Evolutionary conservation across 1,140 invertebrate species (phyloP).

Genomic region (Vollenhovia emeryi): DNA sequence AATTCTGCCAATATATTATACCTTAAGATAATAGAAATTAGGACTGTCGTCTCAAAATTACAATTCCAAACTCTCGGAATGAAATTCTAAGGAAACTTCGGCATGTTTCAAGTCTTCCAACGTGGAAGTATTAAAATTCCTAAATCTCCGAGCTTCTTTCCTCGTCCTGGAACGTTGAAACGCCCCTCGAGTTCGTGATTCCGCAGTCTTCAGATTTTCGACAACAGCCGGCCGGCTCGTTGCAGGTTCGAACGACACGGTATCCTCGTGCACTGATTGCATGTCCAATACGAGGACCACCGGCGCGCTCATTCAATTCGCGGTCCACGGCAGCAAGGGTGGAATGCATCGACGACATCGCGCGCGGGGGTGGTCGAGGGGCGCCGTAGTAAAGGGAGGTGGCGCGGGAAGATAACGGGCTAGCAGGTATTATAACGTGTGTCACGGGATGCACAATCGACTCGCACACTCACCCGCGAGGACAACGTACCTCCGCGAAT

Average conservation of each 20-base stretch:
- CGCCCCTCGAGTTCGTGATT: neutral
- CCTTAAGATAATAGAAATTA: neutral
- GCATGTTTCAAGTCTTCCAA: neutral
- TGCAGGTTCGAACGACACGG: conserved; percentile 22
- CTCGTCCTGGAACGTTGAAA: neutral
- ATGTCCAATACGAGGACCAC: conserved; percentile 70
- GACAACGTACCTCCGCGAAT: neutral
- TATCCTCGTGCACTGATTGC: conserved; percentile 70
- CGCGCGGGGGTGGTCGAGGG: conserved; percentile 29
- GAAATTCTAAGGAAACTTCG: neutral
- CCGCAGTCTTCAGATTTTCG: neutral
- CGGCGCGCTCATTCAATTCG: conserved; percentile 70
- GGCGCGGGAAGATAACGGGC: conserved; percentile 62
- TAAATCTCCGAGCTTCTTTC: neutral
- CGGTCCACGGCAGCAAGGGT: conserved; percentile 31
- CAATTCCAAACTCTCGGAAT: neutral
- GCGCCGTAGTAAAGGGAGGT: conserved; percentile 4
- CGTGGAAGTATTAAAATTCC: neutral
- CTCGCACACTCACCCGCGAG: conserved; percentile 10
- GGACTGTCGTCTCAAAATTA: neutral
- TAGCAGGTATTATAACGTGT: conserved; percentile 68
- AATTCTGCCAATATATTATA: neutral
- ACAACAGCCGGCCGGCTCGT: neutral
- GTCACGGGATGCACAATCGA: conserved; percentile 58
- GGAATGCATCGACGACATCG: conserved; percentile 44